Percentiles rank a stretch among this genome's conserved stretches.
Evolutionary conservation across 2,888 invertebrate genomes (phyloP).

Genomic region (Melipona beecheii): DNA sequence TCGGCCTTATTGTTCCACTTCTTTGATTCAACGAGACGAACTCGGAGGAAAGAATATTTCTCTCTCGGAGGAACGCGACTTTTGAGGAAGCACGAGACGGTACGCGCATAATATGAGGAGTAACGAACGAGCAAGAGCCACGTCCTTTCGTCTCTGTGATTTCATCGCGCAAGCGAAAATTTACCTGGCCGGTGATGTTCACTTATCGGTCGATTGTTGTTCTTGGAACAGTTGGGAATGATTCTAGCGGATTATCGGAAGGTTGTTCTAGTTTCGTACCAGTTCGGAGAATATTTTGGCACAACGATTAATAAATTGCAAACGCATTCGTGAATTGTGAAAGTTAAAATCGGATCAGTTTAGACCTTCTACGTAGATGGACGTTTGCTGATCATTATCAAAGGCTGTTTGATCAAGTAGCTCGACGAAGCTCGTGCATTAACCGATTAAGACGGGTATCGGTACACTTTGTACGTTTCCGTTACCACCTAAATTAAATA

Average conservation of each 20-base stretch:
- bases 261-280: constrained; percentile 35
- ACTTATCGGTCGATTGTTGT: constrained; percentile 26
- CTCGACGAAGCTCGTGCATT: constrained; percentile 28
- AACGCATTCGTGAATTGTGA: constrained; percentile 44
- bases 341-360: constrained; percentile 44
- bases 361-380: constrained; percentile 32
- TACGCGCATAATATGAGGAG: neutral
- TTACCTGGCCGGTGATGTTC: neutral
- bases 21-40: neutral
- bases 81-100: neutral
- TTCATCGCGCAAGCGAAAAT: neutral
- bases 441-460: constrained; percentile 23
- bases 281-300: constrained; percentile 38
- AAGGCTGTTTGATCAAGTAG: constrained; percentile 16
- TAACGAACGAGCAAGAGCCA: neutral
- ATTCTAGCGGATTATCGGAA: constrained; percentile 39
- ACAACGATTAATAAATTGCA: constrained; percentile 36
- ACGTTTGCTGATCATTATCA: constrained; percentile 28
- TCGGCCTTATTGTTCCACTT: constrained; percentile 19
- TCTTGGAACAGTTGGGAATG: constrained; percentile 40
- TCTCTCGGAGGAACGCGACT: neutral
- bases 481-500: neutral
- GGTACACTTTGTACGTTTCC: neutral
- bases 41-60: neutral
- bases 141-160: neutral